phyloP scores from a whole-genome alignment of 2,797 vertebrate genomes.

The Xerus rutilus region DNA sequence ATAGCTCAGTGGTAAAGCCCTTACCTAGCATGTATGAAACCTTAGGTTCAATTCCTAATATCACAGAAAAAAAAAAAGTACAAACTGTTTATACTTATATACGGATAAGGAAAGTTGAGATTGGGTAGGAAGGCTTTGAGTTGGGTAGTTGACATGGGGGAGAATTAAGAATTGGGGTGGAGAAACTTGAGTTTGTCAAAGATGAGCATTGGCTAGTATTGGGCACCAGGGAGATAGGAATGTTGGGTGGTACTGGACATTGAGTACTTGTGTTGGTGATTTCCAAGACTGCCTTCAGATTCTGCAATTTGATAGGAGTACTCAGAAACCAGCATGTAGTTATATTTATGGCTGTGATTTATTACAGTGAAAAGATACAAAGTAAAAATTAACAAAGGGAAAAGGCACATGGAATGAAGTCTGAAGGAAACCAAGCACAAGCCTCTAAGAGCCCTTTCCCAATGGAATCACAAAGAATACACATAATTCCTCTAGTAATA shows the following conservation, averaged over 20 bases:
- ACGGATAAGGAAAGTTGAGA: not conserved
- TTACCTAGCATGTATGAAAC: no score
- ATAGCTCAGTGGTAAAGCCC: no score
- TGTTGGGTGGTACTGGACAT: not conserved
- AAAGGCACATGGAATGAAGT: not conserved
- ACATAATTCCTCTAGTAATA: not conserved
- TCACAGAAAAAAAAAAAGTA: no score
- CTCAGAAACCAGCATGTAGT: not conserved
- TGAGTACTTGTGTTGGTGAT: not conserved
- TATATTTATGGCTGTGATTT: not conserved
- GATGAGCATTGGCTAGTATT: no score
- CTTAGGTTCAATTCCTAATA: no score
- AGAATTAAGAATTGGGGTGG: not conserved
- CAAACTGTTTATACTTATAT: no score
- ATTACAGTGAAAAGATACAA: not conserved
- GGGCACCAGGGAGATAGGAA: not conserved
- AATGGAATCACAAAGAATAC: not conserved
- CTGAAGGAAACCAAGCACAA: not conserved
- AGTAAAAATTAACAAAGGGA: no score
- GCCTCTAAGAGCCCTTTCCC: not conserved
- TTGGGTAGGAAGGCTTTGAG: not conserved
- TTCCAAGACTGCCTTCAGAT: not conserved
- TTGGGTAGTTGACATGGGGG: not conserved
- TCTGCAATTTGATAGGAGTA: not conserved
- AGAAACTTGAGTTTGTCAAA: conserved; percentile 15